Conservation (phyloP, 2,797 vertebrate genomes). For the Eleutherodactylus coqui region DNA sequence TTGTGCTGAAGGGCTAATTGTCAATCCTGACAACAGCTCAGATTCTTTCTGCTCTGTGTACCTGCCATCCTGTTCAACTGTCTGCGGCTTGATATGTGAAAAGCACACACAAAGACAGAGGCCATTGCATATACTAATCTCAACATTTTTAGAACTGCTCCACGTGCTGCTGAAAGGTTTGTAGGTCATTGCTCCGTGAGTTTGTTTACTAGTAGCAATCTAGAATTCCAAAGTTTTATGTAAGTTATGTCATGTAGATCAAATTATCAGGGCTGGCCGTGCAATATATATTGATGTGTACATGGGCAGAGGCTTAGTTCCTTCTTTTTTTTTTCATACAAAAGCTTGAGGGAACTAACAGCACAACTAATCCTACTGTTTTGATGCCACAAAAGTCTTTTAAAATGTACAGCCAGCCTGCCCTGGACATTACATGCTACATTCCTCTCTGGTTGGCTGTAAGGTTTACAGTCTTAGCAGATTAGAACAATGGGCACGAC, state of each 20-base stretch:
- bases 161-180: not conserved
- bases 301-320: too few relatives aligned
- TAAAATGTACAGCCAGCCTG: too few relatives aligned
- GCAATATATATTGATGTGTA: too few relatives aligned
- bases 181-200: not conserved
- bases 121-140: not conserved
- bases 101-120: not conserved
- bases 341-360: too few relatives aligned
- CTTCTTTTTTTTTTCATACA: too few relatives aligned
- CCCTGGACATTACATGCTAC: too few relatives aligned
- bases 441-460: too few relatives aligned
- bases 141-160: not conserved
- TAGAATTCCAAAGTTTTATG: not conserved
- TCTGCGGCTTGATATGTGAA: constrained; percentile 28
- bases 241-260: not conserved
- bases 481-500: too few relatives aligned
- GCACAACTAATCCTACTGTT: too few relatives aligned
- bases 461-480: too few relatives aligned
- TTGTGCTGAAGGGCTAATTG: constrained; percentile 24
- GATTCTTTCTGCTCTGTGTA: constrained; percentile 27
- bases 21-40: constrained; percentile 11
- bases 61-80: constrained; percentile 18
- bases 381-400: too few relatives aligned
- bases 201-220: not conserved
- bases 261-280: too few relatives aligned